A percentile compares a stretch with the other conserved stretches of the same genome.
phyloP scores from a whole-genome alignment of 1,140 invertebrate species.

The Octopus sinensis region DNA sequence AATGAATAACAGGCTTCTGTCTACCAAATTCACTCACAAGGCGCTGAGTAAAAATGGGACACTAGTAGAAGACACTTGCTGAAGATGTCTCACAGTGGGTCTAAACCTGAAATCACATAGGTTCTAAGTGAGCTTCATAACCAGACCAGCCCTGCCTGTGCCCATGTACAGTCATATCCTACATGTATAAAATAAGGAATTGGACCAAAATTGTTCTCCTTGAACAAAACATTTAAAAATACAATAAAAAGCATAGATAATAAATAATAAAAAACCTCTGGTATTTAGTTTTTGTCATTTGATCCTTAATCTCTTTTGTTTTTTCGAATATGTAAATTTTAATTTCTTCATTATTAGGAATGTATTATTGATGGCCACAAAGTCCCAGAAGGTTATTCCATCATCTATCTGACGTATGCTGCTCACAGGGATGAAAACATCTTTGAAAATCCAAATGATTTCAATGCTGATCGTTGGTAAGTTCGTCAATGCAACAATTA shows the following conservation, averaged over 20 bases:
- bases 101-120: too few relatives aligned
- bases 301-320: background rate
- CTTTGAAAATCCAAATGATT: background rate
- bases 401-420: background rate
- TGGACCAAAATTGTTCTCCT: background rate
- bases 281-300: background rate
- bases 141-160: too few relatives aligned
- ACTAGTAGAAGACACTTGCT: too few relatives aligned
- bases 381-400: constrained; percentile 6
- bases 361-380: background rate
- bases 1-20: too few relatives aligned
- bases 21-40: too few relatives aligned
- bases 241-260: background rate
- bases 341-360: background rate
- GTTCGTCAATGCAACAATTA: background rate
- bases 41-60: too few relatives aligned
- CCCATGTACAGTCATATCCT: too few relatives aligned
- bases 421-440: background rate
- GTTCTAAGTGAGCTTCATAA: too few relatives aligned
- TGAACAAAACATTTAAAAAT: background rate
- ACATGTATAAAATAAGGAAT: background rate
- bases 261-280: background rate
- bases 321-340: background rate
- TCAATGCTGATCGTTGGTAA: background rate
- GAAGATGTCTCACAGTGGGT: too few relatives aligned